Base-by-base conservation (phyloP, 2,888 invertebrate genomes). In the Agrotis clavis region DNA sequence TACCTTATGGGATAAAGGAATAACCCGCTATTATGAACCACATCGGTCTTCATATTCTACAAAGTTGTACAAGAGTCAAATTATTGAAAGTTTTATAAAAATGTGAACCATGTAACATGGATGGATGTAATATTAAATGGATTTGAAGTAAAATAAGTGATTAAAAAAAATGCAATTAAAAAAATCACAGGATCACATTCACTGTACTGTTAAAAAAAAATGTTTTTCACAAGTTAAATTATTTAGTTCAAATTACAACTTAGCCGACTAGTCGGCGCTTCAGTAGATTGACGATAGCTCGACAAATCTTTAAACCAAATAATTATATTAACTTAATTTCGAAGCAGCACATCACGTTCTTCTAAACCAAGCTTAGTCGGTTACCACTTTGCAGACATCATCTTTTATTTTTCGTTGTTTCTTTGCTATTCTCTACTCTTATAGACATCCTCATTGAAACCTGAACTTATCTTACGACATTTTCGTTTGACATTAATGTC, bases 1-100 rank as follows among this genome's bases (percentile, higher is more conserved):
- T 45, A 53, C 35, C 57, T n/a, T 41, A 16, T 19, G 54, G 66
- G 77, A 63, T 75, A 50, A 47, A n/a, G 35, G 14, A 67, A 69
- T 51, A 50, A 62, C n/a, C 35, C n/a, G 19, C 16, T 51, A 6
- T 30, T 63, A 21, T 13, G 25, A 16, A 54, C 35, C 21, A 47
- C 19, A 47, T n/a, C 2, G n/a, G 14, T 11, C 14, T 50, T 35
- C 11, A 14, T 45, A n/a, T 41, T 47, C 9, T 14, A 16, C 19
- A 30, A 5, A 35, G 4, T 21, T 48, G 7, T 54, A 35, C n/a
- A 21, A 11, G 16, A 16, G 30, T 16, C 7, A n/a, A 30, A 25
- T 45, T 65, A 16, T 59, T 14, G 21, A 56, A 41, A 21, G n/a
- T 0, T n/a, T 41, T 13, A 41, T 18, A 0, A 21, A 16, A 18